Evolutionary conservation across 2,888 invertebrate genomes (phyloP).

Genomic region (Coenonympha glycerion): DNA sequence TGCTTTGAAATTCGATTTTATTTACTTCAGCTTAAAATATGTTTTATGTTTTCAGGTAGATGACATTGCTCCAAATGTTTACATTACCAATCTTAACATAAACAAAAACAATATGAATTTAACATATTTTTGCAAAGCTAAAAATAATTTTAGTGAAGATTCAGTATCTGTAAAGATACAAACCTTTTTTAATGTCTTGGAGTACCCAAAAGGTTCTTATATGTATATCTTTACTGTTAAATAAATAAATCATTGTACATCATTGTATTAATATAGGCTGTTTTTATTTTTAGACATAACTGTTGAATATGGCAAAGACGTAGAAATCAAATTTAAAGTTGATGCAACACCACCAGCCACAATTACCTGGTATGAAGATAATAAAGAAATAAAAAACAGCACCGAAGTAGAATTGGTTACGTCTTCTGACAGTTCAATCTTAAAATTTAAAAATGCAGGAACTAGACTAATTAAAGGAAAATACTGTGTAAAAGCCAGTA

Average conservation of each 20-base stretch:
- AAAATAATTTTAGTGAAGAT: slow-evolving; percentile 37
- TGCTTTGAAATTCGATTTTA: no score
- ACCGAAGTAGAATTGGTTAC: slow-evolving; percentile 23
- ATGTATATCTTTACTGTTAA: no score
- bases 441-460: slow-evolving; percentile 38
- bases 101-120: slow-evolving; percentile 33
- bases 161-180: slow-evolving; percentile 25
- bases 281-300: slow-evolving; percentile 27
- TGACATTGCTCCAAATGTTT: slow-evolving; percentile 41
- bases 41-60: slow-evolving; percentile 21
- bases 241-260: no score
- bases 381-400: slow-evolving; percentile 24
- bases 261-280: not conserved
- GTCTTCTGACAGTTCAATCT: slow-evolving; percentile 31
- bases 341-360: slow-evolving; percentile 39
- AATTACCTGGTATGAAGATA: slow-evolving; percentile 38
- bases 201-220: slow-evolving; percentile 11
- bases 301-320: slow-evolving; percentile 34
- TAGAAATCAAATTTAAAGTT: slow-evolving; percentile 34
- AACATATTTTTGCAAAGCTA: slow-evolving; percentile 43
- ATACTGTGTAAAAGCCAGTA: slow-evolving; percentile 37
- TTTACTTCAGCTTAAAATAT: slow-evolving; percentile 18
- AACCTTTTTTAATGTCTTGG: slow-evolving; percentile 26
- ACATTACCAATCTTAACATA: slow-evolving; percentile 38
- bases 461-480: slow-evolving; percentile 31